Conservation (phyloP, 2,888 invertebrate genomes). For the Microplitis manilae region DNA sequence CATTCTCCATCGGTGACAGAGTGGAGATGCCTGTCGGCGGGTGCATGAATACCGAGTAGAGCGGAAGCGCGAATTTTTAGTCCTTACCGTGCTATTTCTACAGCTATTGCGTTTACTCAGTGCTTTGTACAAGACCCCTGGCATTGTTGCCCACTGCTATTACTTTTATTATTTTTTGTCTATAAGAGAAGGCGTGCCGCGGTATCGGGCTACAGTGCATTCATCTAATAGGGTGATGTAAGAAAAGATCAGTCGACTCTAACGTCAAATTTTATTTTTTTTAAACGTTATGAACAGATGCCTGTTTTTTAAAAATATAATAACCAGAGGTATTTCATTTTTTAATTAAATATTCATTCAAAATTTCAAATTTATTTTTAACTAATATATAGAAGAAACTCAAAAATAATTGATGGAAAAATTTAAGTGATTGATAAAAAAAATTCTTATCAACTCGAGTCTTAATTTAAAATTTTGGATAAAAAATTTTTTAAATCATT, state of each 20-base stretch:
- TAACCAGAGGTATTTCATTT: background rate
- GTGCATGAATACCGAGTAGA: slow-evolving; percentile 23
- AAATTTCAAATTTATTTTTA: no score
- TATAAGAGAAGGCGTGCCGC: slow-evolving; percentile 31
- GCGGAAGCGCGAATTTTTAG: slow-evolving; percentile 35
- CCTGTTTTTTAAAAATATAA: background rate
- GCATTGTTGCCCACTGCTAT: slow-evolving; percentile 9
- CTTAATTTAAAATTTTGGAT: no score
- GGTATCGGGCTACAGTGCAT: slow-evolving; percentile 49
- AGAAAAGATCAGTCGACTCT: slow-evolving; percentile 28
- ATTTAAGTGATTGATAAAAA: no score
- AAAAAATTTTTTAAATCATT: no score
- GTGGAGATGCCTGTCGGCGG: slow-evolving; percentile 21
- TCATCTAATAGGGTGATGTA: slow-evolving; percentile 24
- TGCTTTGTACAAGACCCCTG: background rate
- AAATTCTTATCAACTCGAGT: no score
- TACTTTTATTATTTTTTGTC: slow-evolving; percentile 12
- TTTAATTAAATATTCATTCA: background rate
- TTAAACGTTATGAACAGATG: slow-evolving; percentile 14
- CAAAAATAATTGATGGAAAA: no score
- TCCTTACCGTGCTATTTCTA: slow-evolving; percentile 15
- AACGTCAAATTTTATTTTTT: background rate
- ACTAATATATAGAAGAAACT: no score
- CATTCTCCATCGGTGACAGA: slow-evolving; percentile 33
- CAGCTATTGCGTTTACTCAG: background rate